phyloP scores from a whole-genome alignment of 2,113 vertebrate species.

The Entelurus aequoreus region DNA sequence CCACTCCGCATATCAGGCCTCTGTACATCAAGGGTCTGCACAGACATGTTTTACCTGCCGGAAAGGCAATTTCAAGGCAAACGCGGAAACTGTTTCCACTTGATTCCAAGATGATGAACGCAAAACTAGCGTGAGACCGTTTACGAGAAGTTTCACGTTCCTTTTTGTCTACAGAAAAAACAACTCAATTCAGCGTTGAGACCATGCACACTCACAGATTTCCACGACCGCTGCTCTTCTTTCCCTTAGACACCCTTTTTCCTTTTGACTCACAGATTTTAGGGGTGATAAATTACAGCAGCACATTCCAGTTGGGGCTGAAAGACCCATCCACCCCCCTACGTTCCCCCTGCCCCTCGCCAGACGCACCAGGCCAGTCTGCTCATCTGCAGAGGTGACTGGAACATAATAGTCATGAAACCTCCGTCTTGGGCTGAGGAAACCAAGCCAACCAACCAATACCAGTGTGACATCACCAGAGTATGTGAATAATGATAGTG shows the following conservation, averaged over 20 bases:
- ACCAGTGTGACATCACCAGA: conserved; percentile 63
- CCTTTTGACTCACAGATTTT: conserved; percentile 48
- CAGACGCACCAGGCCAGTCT: conserved; percentile 37
- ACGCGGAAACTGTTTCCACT: conserved; percentile 25
- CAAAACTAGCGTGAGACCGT: not conserved
- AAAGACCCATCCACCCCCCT: conserved; percentile 43
- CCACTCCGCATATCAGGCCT: conserved; percentile 25
- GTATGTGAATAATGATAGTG: conserved; percentile 14
- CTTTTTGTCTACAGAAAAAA: not conserved
- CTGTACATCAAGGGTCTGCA: conserved; percentile 49
- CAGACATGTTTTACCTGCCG: conserved; percentile 46
- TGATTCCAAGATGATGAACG: conserved; percentile 36
- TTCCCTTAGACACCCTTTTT: conserved; percentile 25
- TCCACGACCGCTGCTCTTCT: conserved; percentile 4
- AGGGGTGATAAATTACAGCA: conserved; percentile 44
- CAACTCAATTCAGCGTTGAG: too few species aligned
- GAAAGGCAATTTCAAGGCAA: conserved; percentile 15
- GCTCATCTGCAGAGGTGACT: conserved; percentile 54
- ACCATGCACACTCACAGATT: conserved; percentile 5
- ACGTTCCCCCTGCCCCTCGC: conserved; percentile 25
- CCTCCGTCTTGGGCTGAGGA: conserved; percentile 35
- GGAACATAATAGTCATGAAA: conserved; percentile 36
- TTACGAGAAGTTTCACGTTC: not conserved
- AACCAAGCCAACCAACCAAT: conserved; percentile 48
- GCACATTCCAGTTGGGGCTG: conserved; percentile 48